Base-by-base conservation (phyloP, 2,888 invertebrate genomes). In the Monoplex corrugatus region DNA sequence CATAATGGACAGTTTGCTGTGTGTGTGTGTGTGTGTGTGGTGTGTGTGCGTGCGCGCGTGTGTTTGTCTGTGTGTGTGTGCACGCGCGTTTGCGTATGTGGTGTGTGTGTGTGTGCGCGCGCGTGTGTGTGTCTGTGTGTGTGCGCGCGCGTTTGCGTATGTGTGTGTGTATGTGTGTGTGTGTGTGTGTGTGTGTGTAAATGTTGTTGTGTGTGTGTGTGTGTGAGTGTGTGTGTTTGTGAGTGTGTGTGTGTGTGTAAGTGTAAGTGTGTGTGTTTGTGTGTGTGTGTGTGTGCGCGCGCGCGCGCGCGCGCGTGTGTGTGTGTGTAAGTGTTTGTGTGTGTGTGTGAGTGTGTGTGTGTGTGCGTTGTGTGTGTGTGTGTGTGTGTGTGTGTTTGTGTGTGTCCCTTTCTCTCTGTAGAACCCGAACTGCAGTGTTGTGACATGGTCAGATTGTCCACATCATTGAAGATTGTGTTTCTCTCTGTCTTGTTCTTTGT, bases 281-380 rank as follows among this genome's bases (percentile, higher is more conserved):
- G 82, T 43, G 82, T 82, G n/a, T 40, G 82, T 82, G 40, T 40
- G 78, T 78, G 78, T 35, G 78, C 32, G 78, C 19, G 78, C n/a
- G n/a, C n/a, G n/a, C n/a, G n/a, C n/a, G n/a, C n/a, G n/a, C n/a
- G n/a, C 38, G 78, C 19, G 78, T 78, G 78, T 35, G 78, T n/a
- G 2, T n/a, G 78, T 35, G 16, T 78, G 78, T n/a, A 23, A 40
- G 0, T 40, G n/a, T 80, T 80, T 23, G 5, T 40, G 80, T 16
- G 16, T 80, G 80, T 80, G 10, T 50, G 19, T 13, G 10, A 50
- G 10, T 50, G 50, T 10, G 50, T 10, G 50, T 50, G 50, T 10
- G 50, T 10, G 50, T 50, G 50, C 13, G 19, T 50, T 50, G 50
- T 10, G 50, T 10, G 50, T n/a, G n/a, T n/a, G n/a, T n/a, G n/a